Base-by-base conservation (phyloP, 2,113 vertebrate species). In the Numenius arquata region DNA sequence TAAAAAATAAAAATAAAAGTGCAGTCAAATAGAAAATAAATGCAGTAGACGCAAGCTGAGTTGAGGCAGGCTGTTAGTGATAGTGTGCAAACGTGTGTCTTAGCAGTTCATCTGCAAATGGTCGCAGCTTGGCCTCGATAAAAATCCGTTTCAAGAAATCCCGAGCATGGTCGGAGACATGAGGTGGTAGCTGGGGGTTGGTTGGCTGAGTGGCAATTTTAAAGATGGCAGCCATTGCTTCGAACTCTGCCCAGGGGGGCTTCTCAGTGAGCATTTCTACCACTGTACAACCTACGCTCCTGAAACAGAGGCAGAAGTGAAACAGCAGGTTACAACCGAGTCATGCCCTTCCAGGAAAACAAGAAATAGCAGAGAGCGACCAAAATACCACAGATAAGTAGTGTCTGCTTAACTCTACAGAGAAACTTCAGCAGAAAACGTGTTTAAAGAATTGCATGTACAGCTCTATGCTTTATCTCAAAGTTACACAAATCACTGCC, bases 181-280 rank as follows among this genome's bases (percentile, higher is more conserved):
- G 99, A 78, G 98, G 98, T 40, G 99, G 99, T 58, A 99, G 98
- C 95, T 99, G 98, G 17, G 99, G 99, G 97, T 99, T 99, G 74
- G 99, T 99, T 91, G 99, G 99, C 98, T 99, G 99, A 34, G 99
- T 99, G 97, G 99, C 99, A 12, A 99, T 99, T 98, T 99, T 99
- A 97, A 99, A 99, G 98, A 99, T 99, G 98, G 99, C 99, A 59
- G 99, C 99, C 99, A 99, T 99, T 63, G 99, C 99, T 98, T 99
- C 99, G 2, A 99, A 99, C 97, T 99, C 99, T 3, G 99, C 99
- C 99, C 99, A 99, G 0, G 99, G 99, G 11, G 99, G 99, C 86
- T 99, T 99, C 96, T 99, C 99, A 3, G 99, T 99, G 82, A 99
- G 98, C 99, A 99, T 99, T 98, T 99, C 99, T 95, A 99, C 99